phyloP scores from a whole-genome alignment of 2,113 vertebrate species.

The Coryphaenoides rupestris region DNA sequence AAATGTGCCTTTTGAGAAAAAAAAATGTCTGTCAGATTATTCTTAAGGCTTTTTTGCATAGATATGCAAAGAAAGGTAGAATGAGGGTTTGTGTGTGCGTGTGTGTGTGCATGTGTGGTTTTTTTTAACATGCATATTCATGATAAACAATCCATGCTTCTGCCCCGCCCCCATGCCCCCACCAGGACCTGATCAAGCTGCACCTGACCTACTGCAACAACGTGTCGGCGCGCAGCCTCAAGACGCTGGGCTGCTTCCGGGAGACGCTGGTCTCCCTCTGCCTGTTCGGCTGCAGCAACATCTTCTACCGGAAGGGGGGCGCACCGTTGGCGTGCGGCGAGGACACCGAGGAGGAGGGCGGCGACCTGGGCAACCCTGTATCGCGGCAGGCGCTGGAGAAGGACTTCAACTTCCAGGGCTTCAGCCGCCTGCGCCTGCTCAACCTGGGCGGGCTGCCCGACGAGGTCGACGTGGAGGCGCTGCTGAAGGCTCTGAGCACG shows the following conservation, averaged over 20 bases:
- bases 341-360: constrained; percentile 85
- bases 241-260: constrained; percentile 83
- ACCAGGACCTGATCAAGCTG: constrained; percentile 91
- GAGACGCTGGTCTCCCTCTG: constrained; percentile 89
- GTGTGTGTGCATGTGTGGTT: no score
- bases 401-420: constrained; percentile 93
- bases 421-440: constrained; percentile 86
- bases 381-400: constrained; percentile 82
- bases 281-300: constrained; percentile 88
- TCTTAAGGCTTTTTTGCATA: no score
- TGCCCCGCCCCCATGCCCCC: background rate
- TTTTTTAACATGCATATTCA: background rate
- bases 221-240: constrained; percentile 88
- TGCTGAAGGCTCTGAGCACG: constrained; percentile 81
- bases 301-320: constrained; percentile 85
- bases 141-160: background rate
- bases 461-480: constrained; percentile 81
- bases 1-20: no score
- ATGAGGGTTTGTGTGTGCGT: no score
- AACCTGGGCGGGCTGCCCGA: constrained; percentile 87
- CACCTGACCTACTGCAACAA: constrained; percentile 92
- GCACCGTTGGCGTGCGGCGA: constrained; percentile 83
- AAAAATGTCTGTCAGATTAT: no score
- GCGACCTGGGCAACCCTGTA: constrained; percentile 81
- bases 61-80: no score